Conservation (phyloP, 2,113 vertebrate genomes). For the Atractosteus spatula region DNA sequence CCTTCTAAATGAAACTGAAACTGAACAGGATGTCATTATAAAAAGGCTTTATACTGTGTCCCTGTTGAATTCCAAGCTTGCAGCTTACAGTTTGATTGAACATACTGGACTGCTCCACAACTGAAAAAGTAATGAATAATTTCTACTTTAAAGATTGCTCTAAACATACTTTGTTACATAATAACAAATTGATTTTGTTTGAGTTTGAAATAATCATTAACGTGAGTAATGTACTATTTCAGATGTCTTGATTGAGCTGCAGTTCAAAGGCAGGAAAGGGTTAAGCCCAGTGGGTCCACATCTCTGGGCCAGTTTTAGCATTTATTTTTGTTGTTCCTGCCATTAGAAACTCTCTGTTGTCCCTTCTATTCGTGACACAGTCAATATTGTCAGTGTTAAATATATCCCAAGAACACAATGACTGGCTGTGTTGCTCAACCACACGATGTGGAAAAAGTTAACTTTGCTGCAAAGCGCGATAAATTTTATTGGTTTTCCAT, state of each 20-base stretch:
- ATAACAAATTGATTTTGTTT: no score
- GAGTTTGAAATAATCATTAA: no score
- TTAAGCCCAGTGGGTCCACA: neutral
- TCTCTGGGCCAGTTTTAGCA: neutral
- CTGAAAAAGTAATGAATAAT: no score
- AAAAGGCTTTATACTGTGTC: no score
- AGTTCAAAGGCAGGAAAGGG: neutral
- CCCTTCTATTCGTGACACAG: neutral
- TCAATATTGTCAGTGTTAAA: neutral
- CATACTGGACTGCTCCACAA: no score
- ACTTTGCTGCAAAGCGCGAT: neutral
- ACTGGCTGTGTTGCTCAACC: slow-evolving; percentile 3
- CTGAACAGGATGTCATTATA: no score
- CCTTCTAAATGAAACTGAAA: no score
- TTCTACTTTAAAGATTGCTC: no score
- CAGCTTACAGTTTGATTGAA: no score
- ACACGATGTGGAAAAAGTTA: slow-evolving; percentile 22
- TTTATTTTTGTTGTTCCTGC: neutral
- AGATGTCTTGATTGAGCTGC: neutral
- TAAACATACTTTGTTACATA: no score
- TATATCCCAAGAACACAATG: slow-evolving; percentile 8
- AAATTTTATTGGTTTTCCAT: slow-evolving; percentile 9
- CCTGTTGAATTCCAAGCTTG: no score
- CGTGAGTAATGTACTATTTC: no score
- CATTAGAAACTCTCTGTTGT: neutral